Base-by-base conservation (phyloP, 2,888 invertebrate species). In the Geophilus truncorum region DNA sequence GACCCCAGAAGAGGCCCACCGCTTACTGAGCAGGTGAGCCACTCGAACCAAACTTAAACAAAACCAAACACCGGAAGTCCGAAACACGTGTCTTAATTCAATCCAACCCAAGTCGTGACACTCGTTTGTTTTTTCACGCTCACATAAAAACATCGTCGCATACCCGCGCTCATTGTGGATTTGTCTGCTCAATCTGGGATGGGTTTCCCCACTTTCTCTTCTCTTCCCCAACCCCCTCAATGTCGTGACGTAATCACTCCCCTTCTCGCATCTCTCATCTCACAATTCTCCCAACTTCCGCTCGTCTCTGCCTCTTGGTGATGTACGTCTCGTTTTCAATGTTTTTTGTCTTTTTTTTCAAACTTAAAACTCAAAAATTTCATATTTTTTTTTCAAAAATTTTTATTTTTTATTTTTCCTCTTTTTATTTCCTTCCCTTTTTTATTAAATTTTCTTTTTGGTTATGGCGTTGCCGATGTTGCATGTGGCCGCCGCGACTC, bases 1-100 rank as follows among this genome's bases (percentile, higher is more conserved):
- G 94, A 95, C 95, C 83, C 92, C 94, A 80, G 94, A 94, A 85
- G 95, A 95, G 88, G 95, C 94, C 15, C 94, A 95, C 87, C 92
- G 93, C 88, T 89, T 95, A 86, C 90, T 95, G 85, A 95, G 94
- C 88, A 93, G 93, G 94, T 94, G 87, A 89, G 30, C n/a, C n/a
- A n/a, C n/a, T n/a, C n/a, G n/a, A n/a, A n/a, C n/a, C n/a, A n/a
- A n/a, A n/a, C n/a, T n/a, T n/a, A n/a, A n/a, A n/a, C n/a, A n/a
- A n/a, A n/a, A n/a, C n/a, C n/a, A n/a, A n/a, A n/a, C n/a, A n/a
- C 40, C 40, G 40, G 40, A 40, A 40, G 15, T 25, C n/a, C n/a
- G n/a, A n/a, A n/a, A n/a, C 40, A 40, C 40, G 40, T 40, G 40
- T 40, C 15, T n/a, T n/a, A n/a, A n/a, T n/a, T n/a, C n/a, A n/a